Percentiles rank a stretch among this genome's conserved stretches.
Evolutionary conservation across 2,113 vertebrate species (phyloP).

Genomic region (Mionectes macconnelli): DNA sequence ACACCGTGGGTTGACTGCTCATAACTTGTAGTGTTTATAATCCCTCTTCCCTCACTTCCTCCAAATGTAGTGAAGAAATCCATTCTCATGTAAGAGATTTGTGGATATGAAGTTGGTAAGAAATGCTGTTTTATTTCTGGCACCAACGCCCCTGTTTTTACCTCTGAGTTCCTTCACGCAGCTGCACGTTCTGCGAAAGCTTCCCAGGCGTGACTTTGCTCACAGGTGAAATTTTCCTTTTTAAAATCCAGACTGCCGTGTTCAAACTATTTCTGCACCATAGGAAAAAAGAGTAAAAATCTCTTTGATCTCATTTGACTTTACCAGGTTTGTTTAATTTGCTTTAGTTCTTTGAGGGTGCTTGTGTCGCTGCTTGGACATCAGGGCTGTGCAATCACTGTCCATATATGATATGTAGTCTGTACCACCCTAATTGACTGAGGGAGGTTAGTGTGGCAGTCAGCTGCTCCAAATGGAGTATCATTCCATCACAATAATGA

Average conservation of each 20-base stretch:
- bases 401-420: rapidly evolving
- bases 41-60: neutral
- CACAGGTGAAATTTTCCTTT: neutral
- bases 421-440: neutral
- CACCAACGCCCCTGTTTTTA: neutral
- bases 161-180: neutral
- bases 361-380: neutral
- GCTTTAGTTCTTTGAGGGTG: neutral
- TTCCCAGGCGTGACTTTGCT: neutral
- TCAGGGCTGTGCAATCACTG: neutral
- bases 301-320: neutral
- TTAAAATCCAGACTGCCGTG: neutral
- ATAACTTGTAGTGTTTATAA: neutral
- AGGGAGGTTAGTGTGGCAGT: neutral
- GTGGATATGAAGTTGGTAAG: neutral
- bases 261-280: neutral
- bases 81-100: neutral
- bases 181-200: neutral
- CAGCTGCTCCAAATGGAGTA: neutral
- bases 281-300: neutral
- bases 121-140: neutral
- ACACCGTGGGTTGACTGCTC: neutral
- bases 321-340: neutral
- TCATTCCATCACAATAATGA: neutral
- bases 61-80: neutral